A percentile compares a stretch with the other conserved stretches of the same genome.
Conservation (phyloP, 2,888 invertebrate species). For the Drosophila helvetica region DNA sequence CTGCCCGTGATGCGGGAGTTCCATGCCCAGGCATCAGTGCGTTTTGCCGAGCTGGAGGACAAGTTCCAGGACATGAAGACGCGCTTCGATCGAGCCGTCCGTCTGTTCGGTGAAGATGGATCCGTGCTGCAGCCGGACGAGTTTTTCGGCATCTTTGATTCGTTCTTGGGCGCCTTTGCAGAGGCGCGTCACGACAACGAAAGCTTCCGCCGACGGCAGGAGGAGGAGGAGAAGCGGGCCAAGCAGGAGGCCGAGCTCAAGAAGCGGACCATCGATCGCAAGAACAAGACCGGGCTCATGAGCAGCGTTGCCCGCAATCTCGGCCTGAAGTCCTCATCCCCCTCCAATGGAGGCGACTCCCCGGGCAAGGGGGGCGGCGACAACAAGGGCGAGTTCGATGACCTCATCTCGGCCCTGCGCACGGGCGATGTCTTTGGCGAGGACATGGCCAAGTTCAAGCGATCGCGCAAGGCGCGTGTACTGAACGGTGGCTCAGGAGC, state of each 20-base stretch:
- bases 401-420: constrained; percentile 95
- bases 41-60: constrained; percentile 96
- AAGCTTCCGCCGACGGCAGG: constrained; percentile 91
- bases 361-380: constrained; percentile 84
- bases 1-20: constrained; percentile 97
- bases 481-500: constrained; percentile 81
- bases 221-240: constrained; percentile 95
- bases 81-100: constrained; percentile 93
- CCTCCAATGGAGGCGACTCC: constrained; percentile 37
- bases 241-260: constrained; percentile 94
- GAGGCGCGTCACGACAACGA: constrained; percentile 96
- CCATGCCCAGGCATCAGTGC: constrained; percentile 95
- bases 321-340: constrained; percentile 86
- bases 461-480: constrained; percentile 88
- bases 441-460: constrained; percentile 96
- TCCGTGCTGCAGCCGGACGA: constrained; percentile 94
- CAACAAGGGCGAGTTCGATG: constrained; percentile 95
- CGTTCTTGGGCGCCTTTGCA: constrained; percentile 91
- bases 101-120: constrained; percentile 95
- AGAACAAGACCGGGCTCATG: constrained; percentile 90
- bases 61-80: constrained; percentile 97
- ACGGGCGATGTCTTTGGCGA: constrained; percentile 98
- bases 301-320: constrained; percentile 90
- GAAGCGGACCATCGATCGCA: constrained; percentile 94
- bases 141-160: constrained; percentile 96